Base-by-base conservation (phyloP, 2,797 vertebrate species). In the Craterocephalus amniculus region DNA sequence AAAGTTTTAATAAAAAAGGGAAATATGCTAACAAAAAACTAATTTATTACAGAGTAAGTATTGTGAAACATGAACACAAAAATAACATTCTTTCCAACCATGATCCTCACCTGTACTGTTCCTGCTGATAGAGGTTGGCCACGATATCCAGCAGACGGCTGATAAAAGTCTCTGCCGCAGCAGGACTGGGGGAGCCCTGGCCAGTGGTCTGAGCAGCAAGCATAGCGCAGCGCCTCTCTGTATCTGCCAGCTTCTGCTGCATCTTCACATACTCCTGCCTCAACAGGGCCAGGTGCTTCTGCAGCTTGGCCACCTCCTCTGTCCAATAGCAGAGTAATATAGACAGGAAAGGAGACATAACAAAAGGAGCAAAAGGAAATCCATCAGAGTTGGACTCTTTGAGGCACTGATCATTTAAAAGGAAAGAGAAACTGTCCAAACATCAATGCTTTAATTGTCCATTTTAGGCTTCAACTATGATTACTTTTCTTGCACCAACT, bases 231-330 rank as follows among this genome's bases (percentile, higher is more conserved):
- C 93, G 95, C 88, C 96, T 94, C 79, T 99, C 98, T 0, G 97
- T 98, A 83, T 99, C 97, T 0, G 95, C 96, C 72, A 99, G 86
- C 82, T 96, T 98, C 95, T 97, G 97, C 94, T 99, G 98, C 94
- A 99, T 95, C 92, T 98, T 99, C 84, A 99, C 98, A 16, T 99
- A 99, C 90, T 99, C 98, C 93, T 99, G 97, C 83, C 97, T 94
- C 67, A 99, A 96, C 88, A 99, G 96, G 90, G 95, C 92, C 92
- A 99, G 94, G 88, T 99, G 98, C 95, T 99, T 99, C 89, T 99
- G 97, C 95, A 99, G 93, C 94, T 99, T 99, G 93, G 96, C 95
- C 94, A 99, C 98, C 94, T 99, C 98, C 94, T 99, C 98, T 99
- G 95, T 58, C 0, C 52, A 72, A 63, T 43, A 34, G 12, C 38